Base-by-base conservation (phyloP, 2,797 vertebrate species). In the Ataeniobius toweri region DNA sequence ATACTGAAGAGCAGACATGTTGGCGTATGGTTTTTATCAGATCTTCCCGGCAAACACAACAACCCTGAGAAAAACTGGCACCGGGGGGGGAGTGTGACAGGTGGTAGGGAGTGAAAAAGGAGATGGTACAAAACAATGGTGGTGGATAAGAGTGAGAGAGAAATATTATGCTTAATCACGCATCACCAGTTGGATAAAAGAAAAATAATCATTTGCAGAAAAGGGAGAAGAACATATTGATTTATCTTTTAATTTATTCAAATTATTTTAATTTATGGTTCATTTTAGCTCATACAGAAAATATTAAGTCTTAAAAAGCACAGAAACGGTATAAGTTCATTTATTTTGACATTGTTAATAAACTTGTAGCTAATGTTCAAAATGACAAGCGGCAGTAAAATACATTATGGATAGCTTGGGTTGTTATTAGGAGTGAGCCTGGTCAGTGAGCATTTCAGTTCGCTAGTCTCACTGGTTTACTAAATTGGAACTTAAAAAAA, bases 1-100 rank as follows among this genome's bases (percentile, higher is more conserved):
- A 86, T 88, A 85, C 79, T 68, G 83, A 88, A 82, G 82, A 85
- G 85, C 78, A 90, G 89, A 89, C 83, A 88, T 90, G 79, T 83
- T 8, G 44, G 80, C 73, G 50, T 88, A 84, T 86, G 85, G 80
- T 81, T 82, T 85, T 90, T 86, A 83, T 89, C 80, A 86, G 84
- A 87, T 85, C 84, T 78, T 83, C 53, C 48, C 80, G 63, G 76
- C 79, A 83, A 92, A 86, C 74, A 44, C 51, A 74, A 59, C 70
- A 82, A 48, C 75, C n/a, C 75, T 63, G 82, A 86, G 20, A 85
- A 80, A 86, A 16, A 85, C 79, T 71, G 74, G 53, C 55, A 82
- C 85, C 76, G 28, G 68, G 36, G 36, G 20, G 4, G 22, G 69
- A 16, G 41, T 70, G 22, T 9, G 14, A 9, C 63, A 56, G 39